Evolutionary conservation across 1,140 invertebrate species (phyloP), one percentile per base, ranked within the genome.

Genomic region (Aphidius ervi): DNA sequence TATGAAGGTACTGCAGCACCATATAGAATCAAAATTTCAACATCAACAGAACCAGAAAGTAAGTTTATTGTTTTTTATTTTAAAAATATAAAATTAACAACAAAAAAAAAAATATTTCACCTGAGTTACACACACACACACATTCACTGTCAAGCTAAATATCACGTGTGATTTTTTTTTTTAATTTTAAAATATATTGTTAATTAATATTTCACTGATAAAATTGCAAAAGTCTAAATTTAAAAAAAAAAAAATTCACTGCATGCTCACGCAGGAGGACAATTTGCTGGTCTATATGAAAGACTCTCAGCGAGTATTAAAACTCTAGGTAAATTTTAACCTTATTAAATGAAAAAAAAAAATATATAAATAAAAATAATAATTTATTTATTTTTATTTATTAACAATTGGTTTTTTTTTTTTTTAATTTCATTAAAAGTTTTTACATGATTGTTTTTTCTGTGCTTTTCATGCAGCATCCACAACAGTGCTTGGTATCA

Each of bases 31-130:
- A 71, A 82, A 47, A 84, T 92, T 64, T 90, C 88, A 63, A 88
- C 87, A 10, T 85, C 85, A 71, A 80, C 86, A 46, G 86, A 87
- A 76, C 87, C 87, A 5, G 82, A 85, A 76, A 86, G 87, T 88
- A 74, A 79, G 70, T 71, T 58, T n/a, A 46, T 10, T 39, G 46
- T 7, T 39, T 5, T 20, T 45, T 45, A 50, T 9, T 31, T 48
- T 56, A 45, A 10, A 47, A 10, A 9, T 2, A 56, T 2, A 20
- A 54, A 16, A 46, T 46, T n/a, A 46, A 9, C 45, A 46, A 46
- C 45, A 46, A 2, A 2, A n/a, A n/a, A 56, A n/a, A 56, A 56
- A 31, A 16, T 0, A 16, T 16, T 16, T 16, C 16, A 16, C 16
- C 16, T 16, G 16, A 58, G 41, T 20, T 50, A 58, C 57, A 58